Base-by-base conservation (phyloP, 2,888 invertebrate genomes). In the Prostheceraeus crozeri region DNA sequence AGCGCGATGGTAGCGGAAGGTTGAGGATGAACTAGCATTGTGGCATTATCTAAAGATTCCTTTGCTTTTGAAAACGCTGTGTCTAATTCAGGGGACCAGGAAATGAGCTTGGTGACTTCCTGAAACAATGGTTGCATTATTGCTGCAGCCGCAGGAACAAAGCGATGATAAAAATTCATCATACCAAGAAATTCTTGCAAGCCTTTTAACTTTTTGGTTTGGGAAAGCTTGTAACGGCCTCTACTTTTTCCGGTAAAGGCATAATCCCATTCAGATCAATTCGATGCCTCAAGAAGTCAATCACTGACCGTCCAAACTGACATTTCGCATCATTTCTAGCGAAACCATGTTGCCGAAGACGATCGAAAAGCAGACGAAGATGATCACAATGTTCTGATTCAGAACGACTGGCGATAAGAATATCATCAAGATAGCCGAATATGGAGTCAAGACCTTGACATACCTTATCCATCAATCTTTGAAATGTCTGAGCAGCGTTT, bases 151-250 rank as follows among this genome's bases (percentile, higher is more conserved):
- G 48, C 36, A 16, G 53, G 62, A 10, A 64, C 35, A 51, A 67
- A 66, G 23, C 53, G 53, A 11, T 59, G 61, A 35, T 66, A 67
- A 52, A 62, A 66, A 46, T 62, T 65, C 19, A 57, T 35, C 57
- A 67, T 63, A 10, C 60, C 60, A n/a, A 67, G 48, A 48, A 67
- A 53, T 23, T 53, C 53, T 8, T 53, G 35, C 23, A 53, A 31
- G 35, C 35, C 30, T 31, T 28, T n/a, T n/a, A n/a, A n/a, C 19
- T 40, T 14, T 14, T 40, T 16, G 40, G n/a, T 16, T 14, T 40
- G 40, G 40, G 40, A 40, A 40, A 40, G 19, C 14, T 40, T 6
- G 14, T n/a, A 19, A 28, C 19, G 35, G 25, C 14, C 3, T 23
- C 30, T 3, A 28, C 25, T 3, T 33, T 23, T 14, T 59, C 33